Base-by-base conservation (phyloP, 2,797 vertebrate genomes). In the Crocidura indochinensis region DNA sequence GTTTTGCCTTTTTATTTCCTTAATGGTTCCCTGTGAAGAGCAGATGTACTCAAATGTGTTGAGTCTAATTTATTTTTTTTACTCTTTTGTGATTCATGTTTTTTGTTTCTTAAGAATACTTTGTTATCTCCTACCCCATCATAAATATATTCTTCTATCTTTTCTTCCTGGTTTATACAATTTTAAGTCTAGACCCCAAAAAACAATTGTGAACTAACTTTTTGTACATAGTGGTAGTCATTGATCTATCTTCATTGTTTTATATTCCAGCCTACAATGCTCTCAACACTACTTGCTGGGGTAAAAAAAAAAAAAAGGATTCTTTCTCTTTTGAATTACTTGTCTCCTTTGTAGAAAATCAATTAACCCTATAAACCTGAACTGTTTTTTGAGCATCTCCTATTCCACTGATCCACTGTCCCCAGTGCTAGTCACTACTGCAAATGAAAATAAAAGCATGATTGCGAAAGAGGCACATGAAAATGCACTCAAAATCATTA, bases 11-110 rank as follows among this genome's bases (percentile, higher is more conserved):
- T 3, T 5, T 65, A 10, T 65, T 65, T 65, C 27, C 24, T 65
- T 65, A 65, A 65, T 65, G 64, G 64, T 27, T 65, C 3, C 24
- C 19, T 26, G 19, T 27, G 24, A 65, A 27, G 24, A 27, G 64
- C 27, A 27, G 11, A 65, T 8, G 27, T 65, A 65, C 64, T 67
- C 80, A 85, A 69, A 24, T 92, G 67, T 82, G 14, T 73, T 22
- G 27, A 87, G 29, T 53, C 10, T 27, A 76, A 38, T 53, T 91
- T n/a, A 29, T 12, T 8, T 77, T 5, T 87, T 92, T 82, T 88
- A 24, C 2, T 81, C 65, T 47, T 46, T 75, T 65, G 49, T 11
- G 5, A 26, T 2, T n/a, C 22, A 11, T 84, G 51, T 1, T 71
- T 53, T 78, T 46, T 74, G 44, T 15, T n/a, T 73, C 27, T 80